These are phyloP conservation scores for Perizoma affinitatum DNA, from an alignment of 2,888 invertebrate species.

Conservation along the genomic window DNA sequence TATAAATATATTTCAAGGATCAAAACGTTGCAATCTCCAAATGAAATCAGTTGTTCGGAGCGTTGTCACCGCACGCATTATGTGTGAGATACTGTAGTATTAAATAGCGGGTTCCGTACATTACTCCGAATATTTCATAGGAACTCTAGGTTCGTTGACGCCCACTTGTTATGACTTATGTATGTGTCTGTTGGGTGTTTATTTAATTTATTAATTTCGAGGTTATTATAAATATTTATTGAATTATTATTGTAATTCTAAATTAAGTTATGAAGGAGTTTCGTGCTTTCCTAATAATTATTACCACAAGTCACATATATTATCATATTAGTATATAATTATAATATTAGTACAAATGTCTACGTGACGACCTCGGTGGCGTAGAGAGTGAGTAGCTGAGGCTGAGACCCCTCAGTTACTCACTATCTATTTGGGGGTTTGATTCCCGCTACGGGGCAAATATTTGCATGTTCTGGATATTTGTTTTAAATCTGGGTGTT, in stretches of 20 bases:
- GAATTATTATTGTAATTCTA: neutral
- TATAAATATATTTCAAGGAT: neutral
- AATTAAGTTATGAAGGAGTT: constrained; percentile 4
- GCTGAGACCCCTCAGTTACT: no score
- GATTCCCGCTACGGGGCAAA: no score
- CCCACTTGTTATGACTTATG: constrained; percentile 14
- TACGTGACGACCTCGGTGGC: no score
- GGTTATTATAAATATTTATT: constrained; percentile 14
- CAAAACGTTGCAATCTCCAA: constrained; percentile 1
- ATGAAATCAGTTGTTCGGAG: constrained; percentile 16
- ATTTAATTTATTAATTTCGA: neutral
- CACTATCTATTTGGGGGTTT: no score
- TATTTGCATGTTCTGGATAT: no score
- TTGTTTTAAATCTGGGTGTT: no score
- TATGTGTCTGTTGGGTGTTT: no score
- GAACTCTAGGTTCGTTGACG: constrained; percentile 6
- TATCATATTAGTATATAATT: no score
- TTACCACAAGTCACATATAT: no score
- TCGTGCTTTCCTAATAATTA: no score
- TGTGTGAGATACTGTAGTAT: constrained; percentile 69
- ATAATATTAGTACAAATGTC: no score
- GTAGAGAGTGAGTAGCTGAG: no score
- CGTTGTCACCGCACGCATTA: constrained; percentile 79
- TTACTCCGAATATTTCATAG: constrained; percentile 11
- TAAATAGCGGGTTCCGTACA: constrained; percentile 15